Conservation (phyloP, 2,113 vertebrate species). For the Paramormyrops kingsleyae region DNA sequence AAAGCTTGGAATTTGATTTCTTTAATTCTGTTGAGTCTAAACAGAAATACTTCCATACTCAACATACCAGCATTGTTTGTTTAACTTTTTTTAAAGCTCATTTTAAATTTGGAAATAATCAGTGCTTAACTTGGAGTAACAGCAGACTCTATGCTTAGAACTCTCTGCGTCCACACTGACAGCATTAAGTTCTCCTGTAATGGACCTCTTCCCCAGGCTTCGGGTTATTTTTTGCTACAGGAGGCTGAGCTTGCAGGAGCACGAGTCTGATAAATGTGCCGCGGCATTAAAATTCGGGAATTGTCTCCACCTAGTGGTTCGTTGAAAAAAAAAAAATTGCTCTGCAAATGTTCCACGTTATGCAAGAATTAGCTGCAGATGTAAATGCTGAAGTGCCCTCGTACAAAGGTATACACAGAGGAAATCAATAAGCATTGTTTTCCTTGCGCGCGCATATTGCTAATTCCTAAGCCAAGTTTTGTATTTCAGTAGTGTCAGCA, state of each 20-base stretch:
- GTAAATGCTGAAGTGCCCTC: neutral
- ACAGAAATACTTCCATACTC: neutral
- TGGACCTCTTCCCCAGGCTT: neutral
- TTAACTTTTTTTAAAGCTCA: neutral
- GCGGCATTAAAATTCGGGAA: too few relatives aligned
- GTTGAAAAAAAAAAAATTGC: neutral
- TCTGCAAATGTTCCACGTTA: neutral
- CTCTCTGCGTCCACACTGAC: neutral
- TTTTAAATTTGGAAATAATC: neutral
- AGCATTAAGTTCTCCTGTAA: neutral
- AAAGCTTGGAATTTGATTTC: neutral
- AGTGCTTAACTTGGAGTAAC: neutral
- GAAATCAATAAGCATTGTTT: neutral
- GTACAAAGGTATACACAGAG: neutral
- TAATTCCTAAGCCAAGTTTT: neutral
- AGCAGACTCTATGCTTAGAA: neutral
- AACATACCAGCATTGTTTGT: neutral
- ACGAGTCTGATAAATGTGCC: neutral
- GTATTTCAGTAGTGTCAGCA: neutral
- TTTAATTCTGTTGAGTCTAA: neutral
- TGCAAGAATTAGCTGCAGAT: neutral
- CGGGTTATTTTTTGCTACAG: neutral
- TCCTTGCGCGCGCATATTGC: neutral
- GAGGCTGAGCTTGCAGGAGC: neutral
- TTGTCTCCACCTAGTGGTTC: neutral